Conservation (phyloP, 2,113 vertebrate species). For the Heterochromis multidens region DNA sequence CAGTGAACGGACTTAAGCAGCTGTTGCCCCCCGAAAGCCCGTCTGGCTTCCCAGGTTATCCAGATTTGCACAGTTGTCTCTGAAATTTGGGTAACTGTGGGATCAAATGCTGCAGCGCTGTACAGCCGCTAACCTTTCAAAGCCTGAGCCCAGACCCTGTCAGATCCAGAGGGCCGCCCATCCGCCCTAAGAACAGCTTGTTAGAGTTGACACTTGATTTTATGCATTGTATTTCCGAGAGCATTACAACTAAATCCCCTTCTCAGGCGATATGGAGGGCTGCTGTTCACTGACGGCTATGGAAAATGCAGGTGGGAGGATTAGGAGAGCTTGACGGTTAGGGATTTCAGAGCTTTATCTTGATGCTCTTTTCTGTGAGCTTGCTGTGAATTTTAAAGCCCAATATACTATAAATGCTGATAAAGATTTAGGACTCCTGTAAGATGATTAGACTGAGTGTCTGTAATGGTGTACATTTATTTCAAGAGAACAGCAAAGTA, state of each 20-base stretch:
- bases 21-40: constrained; percentile 55
- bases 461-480: background rate
- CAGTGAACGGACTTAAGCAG: constrained; percentile 44
- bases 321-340: constrained; percentile 34
- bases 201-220: constrained; percentile 68
- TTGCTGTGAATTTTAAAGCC: constrained; percentile 39
- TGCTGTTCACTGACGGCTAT: constrained; percentile 33
- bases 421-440: constrained; percentile 48
- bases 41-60: constrained; percentile 51
- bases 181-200: constrained; percentile 52
- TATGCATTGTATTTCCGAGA: constrained; percentile 61
- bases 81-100: constrained; percentile 39
- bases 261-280: constrained; percentile 37
- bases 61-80: constrained; percentile 62
- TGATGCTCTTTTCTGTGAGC: constrained; percentile 45
- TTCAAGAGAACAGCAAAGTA: background rate
- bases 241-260: constrained; percentile 64
- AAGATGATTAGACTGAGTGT: constrained; percentile 45
- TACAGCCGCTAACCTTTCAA: constrained; percentile 22
- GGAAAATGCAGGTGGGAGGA: constrained; percentile 55
- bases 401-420: constrained; percentile 23
- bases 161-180: background rate
- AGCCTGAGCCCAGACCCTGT: background rate
- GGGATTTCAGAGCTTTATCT: constrained; percentile 57
- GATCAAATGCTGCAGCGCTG: constrained; percentile 28